Evolutionary conservation across 2,888 invertebrate genomes (phyloP).

Genomic region (Marronus borbonicus): DNA sequence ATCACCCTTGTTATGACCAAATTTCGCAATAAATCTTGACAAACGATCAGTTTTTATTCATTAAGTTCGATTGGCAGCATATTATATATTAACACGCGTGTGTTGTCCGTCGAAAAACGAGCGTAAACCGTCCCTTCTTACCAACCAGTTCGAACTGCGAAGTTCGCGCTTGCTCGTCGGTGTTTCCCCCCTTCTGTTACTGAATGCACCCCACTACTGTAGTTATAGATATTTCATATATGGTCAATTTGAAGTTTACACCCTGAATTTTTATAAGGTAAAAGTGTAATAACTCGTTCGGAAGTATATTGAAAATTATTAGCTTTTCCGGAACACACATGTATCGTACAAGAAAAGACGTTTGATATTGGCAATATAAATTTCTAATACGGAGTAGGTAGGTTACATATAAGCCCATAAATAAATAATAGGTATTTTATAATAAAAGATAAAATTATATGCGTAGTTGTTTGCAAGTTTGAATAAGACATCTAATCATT

Average conservation of each 20-base stretch:
- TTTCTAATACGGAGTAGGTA: background rate
- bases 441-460: no score
- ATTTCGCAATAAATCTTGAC: conserved; percentile 14
- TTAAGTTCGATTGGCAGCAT: conserved; percentile 39
- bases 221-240: conserved; percentile 60
- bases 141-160: conserved; percentile 57
- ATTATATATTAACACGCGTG: conserved; percentile 52
- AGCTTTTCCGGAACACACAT: conserved; percentile 29
- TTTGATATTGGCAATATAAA: conserved; percentile 12
- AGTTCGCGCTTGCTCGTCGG: conserved; percentile 58
- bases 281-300: conserved; percentile 44
- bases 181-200: conserved; percentile 56
- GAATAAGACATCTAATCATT: no score
- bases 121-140: conserved; percentile 51
- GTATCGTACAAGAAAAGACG: background rate
- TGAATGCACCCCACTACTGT: conserved; percentile 59
- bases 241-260: conserved; percentile 58
- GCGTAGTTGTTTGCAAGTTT: no score
- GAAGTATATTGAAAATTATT: conserved; percentile 42
- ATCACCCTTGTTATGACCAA: background rate
- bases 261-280: conserved; percentile 51
- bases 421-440: no score
- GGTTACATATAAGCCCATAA: no score
- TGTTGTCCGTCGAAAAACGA: conserved; percentile 42
- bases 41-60: conserved; percentile 11